Conservation (phyloP, 1,140 invertebrate species). For the Ceratina australensis region DNA sequence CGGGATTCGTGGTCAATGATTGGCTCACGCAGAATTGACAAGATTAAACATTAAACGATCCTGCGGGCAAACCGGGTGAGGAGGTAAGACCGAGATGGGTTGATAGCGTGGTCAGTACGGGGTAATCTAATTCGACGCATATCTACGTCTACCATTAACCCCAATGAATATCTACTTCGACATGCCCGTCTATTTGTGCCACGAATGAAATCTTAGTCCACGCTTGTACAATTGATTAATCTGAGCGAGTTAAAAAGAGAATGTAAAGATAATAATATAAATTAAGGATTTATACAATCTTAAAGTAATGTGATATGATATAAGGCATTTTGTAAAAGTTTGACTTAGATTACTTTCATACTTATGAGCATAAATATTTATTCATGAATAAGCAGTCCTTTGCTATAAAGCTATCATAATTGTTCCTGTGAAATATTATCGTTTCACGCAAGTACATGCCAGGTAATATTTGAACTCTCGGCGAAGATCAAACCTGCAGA, state of each 20-base stretch:
- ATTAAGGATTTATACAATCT: too few species aligned
- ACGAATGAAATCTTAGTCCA: conserved; percentile 69
- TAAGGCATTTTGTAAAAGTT: too few species aligned
- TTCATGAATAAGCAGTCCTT: too few species aligned
- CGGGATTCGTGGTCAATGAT: conserved; percentile 12
- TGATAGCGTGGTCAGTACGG: conserved; percentile 40
- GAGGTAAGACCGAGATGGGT: conserved; percentile 40
- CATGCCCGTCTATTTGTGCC: conserved; percentile 51
- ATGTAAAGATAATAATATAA: too few species aligned
- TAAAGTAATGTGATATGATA: too few species aligned
- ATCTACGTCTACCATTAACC: conserved; percentile 58
- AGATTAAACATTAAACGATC: conserved; percentile 44
- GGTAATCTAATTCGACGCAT: conserved; percentile 55
- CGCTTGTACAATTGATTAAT: conserved; percentile 54
- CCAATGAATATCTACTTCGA: conserved; percentile 66
- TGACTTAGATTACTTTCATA: too few species aligned
- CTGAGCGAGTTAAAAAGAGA: conserved; percentile 63
- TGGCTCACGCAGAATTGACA: background rate
- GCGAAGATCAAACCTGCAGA: too few species aligned
- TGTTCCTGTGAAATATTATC: too few species aligned
- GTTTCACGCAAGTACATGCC: too few species aligned
- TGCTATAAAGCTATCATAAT: too few species aligned
- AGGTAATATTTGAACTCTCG: too few species aligned
- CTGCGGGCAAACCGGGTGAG: conserved; percentile 18
- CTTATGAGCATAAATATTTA: too few species aligned